Conservation (phyloP, 2,797 vertebrate species). For the Cynopterus sphinx region DNA sequence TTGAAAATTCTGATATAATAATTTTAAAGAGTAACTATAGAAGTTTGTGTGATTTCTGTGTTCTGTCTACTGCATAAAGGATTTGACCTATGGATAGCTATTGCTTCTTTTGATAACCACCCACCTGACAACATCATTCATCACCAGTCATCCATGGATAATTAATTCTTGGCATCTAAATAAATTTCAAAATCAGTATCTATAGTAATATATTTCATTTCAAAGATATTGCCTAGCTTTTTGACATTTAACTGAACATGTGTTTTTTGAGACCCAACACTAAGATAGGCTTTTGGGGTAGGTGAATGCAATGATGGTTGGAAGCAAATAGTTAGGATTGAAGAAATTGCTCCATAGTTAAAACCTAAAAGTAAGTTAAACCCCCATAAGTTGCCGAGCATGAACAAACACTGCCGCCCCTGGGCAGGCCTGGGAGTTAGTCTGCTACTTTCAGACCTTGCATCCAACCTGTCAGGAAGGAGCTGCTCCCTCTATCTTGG, state of each 20-base stretch:
- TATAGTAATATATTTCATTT: neutral
- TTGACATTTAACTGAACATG: neutral
- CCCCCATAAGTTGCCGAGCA: neutral
- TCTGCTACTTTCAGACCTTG: neutral
- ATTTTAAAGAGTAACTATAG: slow-evolving; percentile 56
- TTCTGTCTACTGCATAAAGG: slow-evolving; percentile 59
- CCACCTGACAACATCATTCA: neutral
- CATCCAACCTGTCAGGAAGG: neutral
- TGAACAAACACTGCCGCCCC: slow-evolving; percentile 54
- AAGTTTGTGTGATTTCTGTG: slow-evolving; percentile 59
- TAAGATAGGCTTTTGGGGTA: neutral
- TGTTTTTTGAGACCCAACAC: neutral
- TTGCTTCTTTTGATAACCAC: neutral
- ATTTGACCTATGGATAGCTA: slow-evolving; percentile 11
- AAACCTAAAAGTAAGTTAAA: neutral
- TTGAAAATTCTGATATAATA: slow-evolving; percentile 57
- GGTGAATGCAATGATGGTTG: neutral
- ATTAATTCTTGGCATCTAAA: slow-evolving; percentile 31
- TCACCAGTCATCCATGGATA: slow-evolving; percentile 5
- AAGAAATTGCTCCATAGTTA: neutral
- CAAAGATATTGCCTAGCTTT: neutral
- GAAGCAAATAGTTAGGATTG: neutral
- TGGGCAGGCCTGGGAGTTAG: slow-evolving; percentile 44
- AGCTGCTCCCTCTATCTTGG: neutral
- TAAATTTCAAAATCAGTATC: neutral